Base-by-base conservation (phyloP, 2,797 vertebrate species). In the Oreortyx pictus region DNA sequence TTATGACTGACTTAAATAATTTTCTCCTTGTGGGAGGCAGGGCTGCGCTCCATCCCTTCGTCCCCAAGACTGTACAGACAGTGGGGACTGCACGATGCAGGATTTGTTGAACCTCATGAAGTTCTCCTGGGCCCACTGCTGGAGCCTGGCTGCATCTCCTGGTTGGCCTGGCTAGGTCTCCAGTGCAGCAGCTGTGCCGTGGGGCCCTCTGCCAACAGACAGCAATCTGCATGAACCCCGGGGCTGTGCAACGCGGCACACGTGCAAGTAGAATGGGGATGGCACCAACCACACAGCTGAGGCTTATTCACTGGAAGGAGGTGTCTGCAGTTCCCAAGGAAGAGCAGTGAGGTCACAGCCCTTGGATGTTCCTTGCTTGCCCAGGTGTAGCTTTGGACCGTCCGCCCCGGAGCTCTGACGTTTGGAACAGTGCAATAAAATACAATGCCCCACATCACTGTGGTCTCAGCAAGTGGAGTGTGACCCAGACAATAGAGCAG, bases 381-480 rank as follows among this genome's bases (percentile, higher is more conserved):
- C 11, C 39, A 41, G 39, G 61, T 25, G 49, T 7, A 1, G 41
- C 0, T 0, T 1, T 29, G 65, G 39, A 17, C 27, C 23, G 31
- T 46, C 29, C 33, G 41, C 18, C 27, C 3, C 29, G 39, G 50
- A 96, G 79, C 50, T 75, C 17, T 3, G 29, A 33, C 25, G 52
- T 49, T 65, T 83, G 17, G 46, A 88, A 93, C 19, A 76, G 41
- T 1, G 39, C 7, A 5, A 39, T 20, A 52, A 56, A n/a, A 57
- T 17, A 27, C 22, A 76, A 68, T 66, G 67, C 47, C 11, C 18
- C 33, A 64, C 8, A 11, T 59, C 31, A 3, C 64, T n/a, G 54
- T 49, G 71, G 77, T 86, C 31, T 79, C 88, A 93, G 93, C 61
- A 94, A 90, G 83, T 23, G 9, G 68, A 88, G 74, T 71, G 71